Evolutionary conservation across 2,113 vertebrate genomes (phyloP), one percentile per base, ranked within the genome.

Genomic region (Myrmophylax atrothorax): DNA sequence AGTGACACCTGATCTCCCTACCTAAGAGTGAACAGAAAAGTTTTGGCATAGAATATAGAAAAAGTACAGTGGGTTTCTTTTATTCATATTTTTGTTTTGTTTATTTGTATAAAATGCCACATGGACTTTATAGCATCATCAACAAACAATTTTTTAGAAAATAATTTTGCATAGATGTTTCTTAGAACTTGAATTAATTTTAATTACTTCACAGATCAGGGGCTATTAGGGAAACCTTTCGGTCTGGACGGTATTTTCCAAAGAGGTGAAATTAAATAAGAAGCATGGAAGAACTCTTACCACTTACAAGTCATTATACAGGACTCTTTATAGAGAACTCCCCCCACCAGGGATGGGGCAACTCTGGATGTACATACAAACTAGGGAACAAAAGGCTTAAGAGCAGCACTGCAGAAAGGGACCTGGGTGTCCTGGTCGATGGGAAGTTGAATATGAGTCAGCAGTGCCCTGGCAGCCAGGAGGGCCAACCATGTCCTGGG

Each of bases 401-500:
- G 7, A 37, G 38, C 13, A 63, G 38, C 22, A 53, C 26, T 5
- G 11, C 4, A n/a, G 56, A 28, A 46, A 53, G 17, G 38, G 8
- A 14, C 38, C 10, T 25, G 14, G 12, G 6, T 4, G 6, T 25
- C 25, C 25, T 37, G 47, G 10, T 44, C 1, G 0, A 3, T 13
- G 17, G 4, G 4, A 33, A 53, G 33, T 1, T 25, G 19, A 8
- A 25, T 2, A 10, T 37, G 9, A 62, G 26, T 0, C 47, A 72
- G 22, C 58, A 63, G 47, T 63, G 47, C 17, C 58, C 58, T 26
- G 56, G 47, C 37, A 53, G 31, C 67, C 68, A 63, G 47, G 17
- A 53, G 38, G 7, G 26, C 12, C 38, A 37, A 1, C 0, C 0
- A 0, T 31, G 38, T 62, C 37, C 58, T 53, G 24, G 29, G 53